Evolutionary conservation across 2,888 invertebrate genomes (phyloP), one percentile per base, ranked within the genome.

Genomic region (Eudemis profundana): DNA sequence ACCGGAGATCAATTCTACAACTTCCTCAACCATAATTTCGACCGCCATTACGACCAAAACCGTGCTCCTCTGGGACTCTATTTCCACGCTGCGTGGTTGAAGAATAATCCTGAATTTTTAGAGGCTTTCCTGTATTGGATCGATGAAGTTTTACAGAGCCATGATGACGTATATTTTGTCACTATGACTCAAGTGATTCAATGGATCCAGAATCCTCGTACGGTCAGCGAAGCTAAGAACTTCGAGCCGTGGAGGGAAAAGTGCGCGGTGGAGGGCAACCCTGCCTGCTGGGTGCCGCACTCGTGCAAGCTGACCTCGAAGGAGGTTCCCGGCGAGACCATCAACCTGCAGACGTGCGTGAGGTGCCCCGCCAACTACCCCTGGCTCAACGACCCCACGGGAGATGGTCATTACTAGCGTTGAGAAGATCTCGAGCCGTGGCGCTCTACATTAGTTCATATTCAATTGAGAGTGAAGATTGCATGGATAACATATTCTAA

Each of bases 181-280:
- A 98, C 98, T 67, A 98, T 97, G 97, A 98, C 98, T n/a, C 97
- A 97, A 86, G 97, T 97, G 5, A 97, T 98, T 75, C 98, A 98
- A 83, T 98, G 98, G 98, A 97, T 98, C 81, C 98, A 98, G 83
- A 97, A 97, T 84, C 98, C 98, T 49, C 94, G 96, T 68, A 97
- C 97, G 12, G 83, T 96, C 73, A 93, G 95, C 63, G 97, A 97
- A 85, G 95, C 96, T 56, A 97, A 97, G 93, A 97, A 95, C 93
- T 98, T 98, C 89, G 97, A 98, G 85, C 96, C 97, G 53, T 98
- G 98, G 97, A 96, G 96, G 94, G 98, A 98, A 89, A 97, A 97
- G 95, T 98, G 98, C 81, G 93, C 94, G 50, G 97, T 97, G n/a
- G 96, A 97, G 77, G 97, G 97, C 66, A 93, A 84, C 61, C 97